These are phyloP conservation scores for Drosophila gaucha DNA, from an alignment of 2,888 invertebrate species.

Conservation along the genomic window DNA sequence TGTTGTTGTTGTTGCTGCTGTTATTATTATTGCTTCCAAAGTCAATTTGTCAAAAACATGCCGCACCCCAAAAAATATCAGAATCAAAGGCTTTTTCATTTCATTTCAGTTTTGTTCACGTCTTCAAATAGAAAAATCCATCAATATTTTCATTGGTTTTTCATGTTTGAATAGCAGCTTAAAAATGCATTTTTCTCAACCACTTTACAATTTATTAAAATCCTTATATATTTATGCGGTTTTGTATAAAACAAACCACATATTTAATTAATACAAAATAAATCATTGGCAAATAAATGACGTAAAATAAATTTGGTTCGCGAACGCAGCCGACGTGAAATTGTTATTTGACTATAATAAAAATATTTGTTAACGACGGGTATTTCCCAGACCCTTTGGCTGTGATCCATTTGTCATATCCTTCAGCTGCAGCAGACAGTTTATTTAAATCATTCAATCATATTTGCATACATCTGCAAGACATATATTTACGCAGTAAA, in stretches of 20 bases:
- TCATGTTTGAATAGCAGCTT: constrained; percentile 42
- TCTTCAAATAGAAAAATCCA: constrained; percentile 38
- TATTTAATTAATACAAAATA: constrained; percentile 80
- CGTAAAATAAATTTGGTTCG: constrained; percentile 44
- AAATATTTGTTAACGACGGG: constrained; percentile 57
- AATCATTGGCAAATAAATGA: constrained; percentile 75
- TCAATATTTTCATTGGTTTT: constrained; percentile 36
- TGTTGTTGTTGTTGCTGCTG: constrained; percentile 34
- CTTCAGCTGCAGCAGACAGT: constrained; percentile 28
- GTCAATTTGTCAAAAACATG: constrained; percentile 77
- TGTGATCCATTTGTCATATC: constrained; percentile 4
- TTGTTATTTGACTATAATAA: constrained; percentile 45
- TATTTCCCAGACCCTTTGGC: background rate
- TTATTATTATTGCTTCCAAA: constrained; percentile 57
- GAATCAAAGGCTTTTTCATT: constrained; percentile 46
- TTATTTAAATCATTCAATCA: constrained; percentile 58
- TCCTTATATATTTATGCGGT: constrained; percentile 44
- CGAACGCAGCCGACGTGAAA: constrained; percentile 64
- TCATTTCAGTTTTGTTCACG: constrained; percentile 23
- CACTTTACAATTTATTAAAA: constrained; percentile 27
- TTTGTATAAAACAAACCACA: constrained; percentile 48
- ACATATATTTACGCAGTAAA: constrained; percentile 10
- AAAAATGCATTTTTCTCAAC: constrained; percentile 56
- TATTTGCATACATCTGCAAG: constrained; percentile 28
- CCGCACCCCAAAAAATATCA: constrained; percentile 26